These are phyloP conservation scores for Archilochus colubris DNA, from an alignment of 2,113 vertebrate genomes.

Conservation along the genomic window DNA sequence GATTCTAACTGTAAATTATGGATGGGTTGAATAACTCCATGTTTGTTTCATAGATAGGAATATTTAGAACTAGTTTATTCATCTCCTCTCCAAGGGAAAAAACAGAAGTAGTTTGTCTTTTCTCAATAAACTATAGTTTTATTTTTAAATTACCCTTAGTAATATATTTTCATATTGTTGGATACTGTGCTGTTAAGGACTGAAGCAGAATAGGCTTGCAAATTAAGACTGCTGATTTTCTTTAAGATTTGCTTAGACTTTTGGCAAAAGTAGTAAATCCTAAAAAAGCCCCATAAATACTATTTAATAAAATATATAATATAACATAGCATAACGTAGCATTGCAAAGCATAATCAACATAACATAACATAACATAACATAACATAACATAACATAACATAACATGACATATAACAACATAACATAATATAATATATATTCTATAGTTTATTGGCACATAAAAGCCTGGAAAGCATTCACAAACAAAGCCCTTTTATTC, in stretches of 20 bases:
- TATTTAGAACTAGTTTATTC: not conserved
- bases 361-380: no score
- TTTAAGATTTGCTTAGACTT: not conserved
- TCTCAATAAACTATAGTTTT: not conserved
- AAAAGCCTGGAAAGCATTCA: not conserved
- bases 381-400: no score
- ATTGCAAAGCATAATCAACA: no score
- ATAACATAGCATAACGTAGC: no score
- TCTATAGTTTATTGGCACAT: not conserved
- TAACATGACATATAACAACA: no score
- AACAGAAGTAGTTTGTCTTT: not conserved
- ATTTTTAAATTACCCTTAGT: not conserved
- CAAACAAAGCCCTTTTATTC: not conserved
- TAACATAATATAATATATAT: not conserved
- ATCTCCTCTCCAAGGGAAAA: not conserved
- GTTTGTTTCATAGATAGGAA: not conserved
- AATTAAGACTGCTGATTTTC: not conserved
- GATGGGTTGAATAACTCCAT: not conserved
- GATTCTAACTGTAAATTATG: not conserved
- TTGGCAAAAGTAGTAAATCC: not conserved
- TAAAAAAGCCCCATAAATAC: not conserved
- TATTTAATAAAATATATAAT: not conserved
- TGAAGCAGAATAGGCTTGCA: not conserved
- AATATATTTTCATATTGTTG: not conserved
- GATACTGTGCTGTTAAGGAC: not conserved